A percentile compares a stretch with the other conserved stretches of the same genome.
Conservation (phyloP, 2,797 vertebrate species). For the Cynodonichthys magdalenae region DNA sequence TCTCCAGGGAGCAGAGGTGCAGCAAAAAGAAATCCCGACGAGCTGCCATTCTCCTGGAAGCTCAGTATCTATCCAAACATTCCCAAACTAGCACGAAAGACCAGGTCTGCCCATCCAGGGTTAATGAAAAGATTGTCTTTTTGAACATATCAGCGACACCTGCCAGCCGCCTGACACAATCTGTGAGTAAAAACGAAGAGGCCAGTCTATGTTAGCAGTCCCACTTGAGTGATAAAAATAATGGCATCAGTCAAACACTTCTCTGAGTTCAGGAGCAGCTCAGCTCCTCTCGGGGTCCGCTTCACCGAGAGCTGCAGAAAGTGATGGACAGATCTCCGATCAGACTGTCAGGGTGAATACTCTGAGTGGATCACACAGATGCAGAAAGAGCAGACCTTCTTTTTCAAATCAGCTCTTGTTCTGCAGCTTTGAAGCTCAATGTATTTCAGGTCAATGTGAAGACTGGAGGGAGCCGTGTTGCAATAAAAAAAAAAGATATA, state of each 20-base stretch:
- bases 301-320: conserved; percentile 37
- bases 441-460: conserved; percentile 22
- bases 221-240: conserved; percentile 37
- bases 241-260: conserved; percentile 54
- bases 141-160: conserved; percentile 59
- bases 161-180: conserved; percentile 59
- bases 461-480: conserved; percentile 19
- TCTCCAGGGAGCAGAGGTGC: conserved; percentile 67
- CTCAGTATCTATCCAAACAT: conserved; percentile 67
- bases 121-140: conserved; percentile 53
- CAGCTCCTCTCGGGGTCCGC: conserved; percentile 30
- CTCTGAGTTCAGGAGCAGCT: conserved; percentile 34
- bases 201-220: conserved; percentile 51
- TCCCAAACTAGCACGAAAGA: conserved; percentile 23
- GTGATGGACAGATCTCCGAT: conserved; percentile 54
- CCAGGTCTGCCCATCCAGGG: conserved; percentile 7
- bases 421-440: background rate
- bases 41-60: conserved; percentile 56
- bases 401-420: conserved; percentile 22
- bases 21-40: conserved; percentile 39
- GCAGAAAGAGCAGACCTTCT: conserved; percentile 16
- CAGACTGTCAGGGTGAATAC: conserved; percentile 35
- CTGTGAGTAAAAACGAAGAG: conserved; percentile 42
- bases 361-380: conserved; percentile 21
- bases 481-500: conserved; percentile 10